A percentile compares a stretch with the other conserved stretches of the same genome.
Conservation (phyloP, 1,140 invertebrate species). For the Scaptomyza hsui region DNA sequence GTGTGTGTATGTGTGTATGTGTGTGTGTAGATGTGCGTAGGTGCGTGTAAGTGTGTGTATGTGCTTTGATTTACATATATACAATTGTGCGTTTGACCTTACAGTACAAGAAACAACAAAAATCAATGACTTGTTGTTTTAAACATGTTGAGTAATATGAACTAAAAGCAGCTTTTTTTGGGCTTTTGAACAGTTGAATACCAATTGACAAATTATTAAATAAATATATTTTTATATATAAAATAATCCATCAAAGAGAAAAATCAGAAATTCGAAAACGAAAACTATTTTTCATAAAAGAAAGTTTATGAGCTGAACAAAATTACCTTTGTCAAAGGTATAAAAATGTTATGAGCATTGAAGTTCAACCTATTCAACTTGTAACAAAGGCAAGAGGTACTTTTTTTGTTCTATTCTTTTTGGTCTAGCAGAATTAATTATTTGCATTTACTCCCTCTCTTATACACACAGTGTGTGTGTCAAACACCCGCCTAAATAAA, state of each 20-base stretch:
- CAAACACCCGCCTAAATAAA: slow-evolving; percentile 3
- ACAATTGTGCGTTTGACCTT: slow-evolving; percentile 5
- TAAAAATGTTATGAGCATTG: background rate
- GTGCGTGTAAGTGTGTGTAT: background rate
- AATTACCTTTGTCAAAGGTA: background rate
- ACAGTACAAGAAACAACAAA: slow-evolving; percentile 9
- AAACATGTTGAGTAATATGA: slow-evolving; percentile 2
- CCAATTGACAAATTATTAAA: background rate
- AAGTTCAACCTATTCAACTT: background rate
- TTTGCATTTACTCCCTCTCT: slow-evolving; percentile 14
- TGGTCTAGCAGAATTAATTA: slow-evolving; percentile 14
- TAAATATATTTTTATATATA: background rate
- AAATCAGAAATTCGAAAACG: no score
- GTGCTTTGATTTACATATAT: background rate
- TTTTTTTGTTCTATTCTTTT: slow-evolving; percentile 6
- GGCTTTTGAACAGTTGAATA: background rate
- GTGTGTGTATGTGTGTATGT: slow-evolving; percentile 11
- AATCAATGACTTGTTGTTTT: slow-evolving; percentile 20
- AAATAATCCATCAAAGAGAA: no score
- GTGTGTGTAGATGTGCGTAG: background rate
- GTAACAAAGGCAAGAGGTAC: background rate
- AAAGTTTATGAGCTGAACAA: no score
- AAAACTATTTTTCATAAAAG: no score
- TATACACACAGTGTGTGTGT: slow-evolving; percentile 2
- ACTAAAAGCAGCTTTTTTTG: background rate